Base-by-base conservation (phyloP, 2,888 invertebrate genomes). In the Dyspetes luteomarginatus region DNA sequence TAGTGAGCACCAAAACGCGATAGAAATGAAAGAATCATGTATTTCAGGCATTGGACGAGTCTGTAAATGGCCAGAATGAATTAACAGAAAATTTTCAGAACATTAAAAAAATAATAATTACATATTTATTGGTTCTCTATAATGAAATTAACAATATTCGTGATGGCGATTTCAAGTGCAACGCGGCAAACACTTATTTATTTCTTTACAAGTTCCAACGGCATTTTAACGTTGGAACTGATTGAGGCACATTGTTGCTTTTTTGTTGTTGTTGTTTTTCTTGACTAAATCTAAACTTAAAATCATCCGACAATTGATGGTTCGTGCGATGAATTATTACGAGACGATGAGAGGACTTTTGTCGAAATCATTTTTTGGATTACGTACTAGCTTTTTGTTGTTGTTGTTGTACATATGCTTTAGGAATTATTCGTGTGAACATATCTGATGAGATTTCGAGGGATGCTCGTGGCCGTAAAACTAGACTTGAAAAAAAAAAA, bases 111-210 rank as follows among this genome's bases (percentile, higher is more conserved):
- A n/a, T n/a, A 30, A 75, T 45, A 75, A 69, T 71, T 56, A 36
- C 52, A 55, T 75, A 30, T 80, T 80, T 80, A 80, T 80, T 80
- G 71, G 60, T 80, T 75, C 52, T 75, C 52, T 75, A 65, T 65
- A 75, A 80, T 24, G 52, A 75, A 75, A 75, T 71, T 65, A 75
- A 80, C 65, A 80, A 65, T 75, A 67, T 75, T 75, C 55, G 58
- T 67, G 43, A 64, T 50, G 65, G 50, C 41, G 65, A 64, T 48
- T 28, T 22, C 28, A 65, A 56, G 56, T 43, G 9, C 48, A 43
- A 45, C 58, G 55, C n/a, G 43, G 22, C 50, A 65, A 45, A 71
- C 52, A 58, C 30, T 62, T 22, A 4, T 60, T 62, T 22, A 4
- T 60, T 15, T 28, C 48, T 22, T n/a, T 60, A 43, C 69, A 62